Evolutionary conservation across 2,797 vertebrate species (phyloP), one percentile per base, ranked within the genome.

Genomic region (Urophycis tenuis): DNA sequence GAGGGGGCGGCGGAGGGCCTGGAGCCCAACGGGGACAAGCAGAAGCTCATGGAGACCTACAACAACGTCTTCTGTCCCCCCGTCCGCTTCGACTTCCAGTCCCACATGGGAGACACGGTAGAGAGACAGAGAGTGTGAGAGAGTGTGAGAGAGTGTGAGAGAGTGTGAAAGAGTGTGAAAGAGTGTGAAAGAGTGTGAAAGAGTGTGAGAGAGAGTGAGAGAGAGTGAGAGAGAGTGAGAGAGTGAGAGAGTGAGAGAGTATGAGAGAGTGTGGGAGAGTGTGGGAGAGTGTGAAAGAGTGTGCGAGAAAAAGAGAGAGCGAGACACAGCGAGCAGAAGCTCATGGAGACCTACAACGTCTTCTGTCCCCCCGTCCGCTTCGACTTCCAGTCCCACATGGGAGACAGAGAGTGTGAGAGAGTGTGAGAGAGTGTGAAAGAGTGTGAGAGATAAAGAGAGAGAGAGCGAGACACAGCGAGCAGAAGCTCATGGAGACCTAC

Each of bases 351-450:
- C 89, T 97, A 98, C 93, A 98, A 93, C 0, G 95, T 98, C 87
- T 99, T 99, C 93, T 99, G 97, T 33, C 97, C 96, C 0, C 97
- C 97, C 3, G 94, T 95, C 91, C 96, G 96, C 87, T 99, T 99
- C 17, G 97, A 99, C 85, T 99, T 99, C 89, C 97, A 99, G 92
- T 97, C 97, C 0, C 97, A 99, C 80, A 99, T 99, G 97, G 97
- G 97, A 33, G 97, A 1, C 22, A 14, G 7, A 19, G 9, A 79
- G 75, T 69, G 36, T n/a, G 19, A 53, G 74, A 11, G 14, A 32
- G 30, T 41, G n/a, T 7, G 53, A 17, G 19, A 32, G 53, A 60
- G 19, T n/a, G n/a, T n/a, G n/a, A n/a, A n/a, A n/a, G n/a, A n/a
- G n/a, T n/a, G n/a, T n/a, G n/a, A n/a, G n/a, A n/a, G n/a, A n/a